Evolutionary conservation across 2,113 vertebrate species (phyloP).

Genomic region (Nibea albiflora): DNA sequence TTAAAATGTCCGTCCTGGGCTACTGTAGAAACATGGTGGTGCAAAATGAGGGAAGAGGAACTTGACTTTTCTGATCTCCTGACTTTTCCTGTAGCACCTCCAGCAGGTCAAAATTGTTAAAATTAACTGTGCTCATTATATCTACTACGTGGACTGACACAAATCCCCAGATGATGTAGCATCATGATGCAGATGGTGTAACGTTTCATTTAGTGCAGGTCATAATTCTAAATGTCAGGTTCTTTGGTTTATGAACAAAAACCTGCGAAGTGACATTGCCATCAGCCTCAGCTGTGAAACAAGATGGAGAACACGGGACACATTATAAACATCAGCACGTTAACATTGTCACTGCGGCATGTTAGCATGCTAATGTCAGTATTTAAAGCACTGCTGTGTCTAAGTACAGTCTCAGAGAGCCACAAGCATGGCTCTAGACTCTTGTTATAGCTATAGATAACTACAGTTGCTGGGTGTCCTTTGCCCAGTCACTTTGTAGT

Average conservation of each 20-base stretch:
- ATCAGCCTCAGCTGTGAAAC: not conserved
- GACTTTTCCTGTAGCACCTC: not conserved
- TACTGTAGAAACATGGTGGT: too few species aligned
- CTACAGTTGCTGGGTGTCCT: too few species aligned
- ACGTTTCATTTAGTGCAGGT: not conserved
- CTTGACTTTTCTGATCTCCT: not conserved
- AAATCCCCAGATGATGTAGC: not conserved
- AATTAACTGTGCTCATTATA: not conserved
- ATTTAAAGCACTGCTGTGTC: not conserved
- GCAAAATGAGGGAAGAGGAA: too few species aligned
- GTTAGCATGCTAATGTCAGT: not conserved
- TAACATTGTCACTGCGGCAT: too few species aligned
- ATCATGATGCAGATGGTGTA: not conserved
- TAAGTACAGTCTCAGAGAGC: not conserved
- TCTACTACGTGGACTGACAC: not conserved
- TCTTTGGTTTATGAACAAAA: not conserved
- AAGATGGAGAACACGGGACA: not conserved
- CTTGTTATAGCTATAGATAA: not conserved
- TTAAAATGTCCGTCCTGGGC: too few species aligned
- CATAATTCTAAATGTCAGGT: not conserved
- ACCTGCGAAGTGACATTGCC: not conserved
- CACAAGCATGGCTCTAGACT: not conserved
- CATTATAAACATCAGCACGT: not conserved
- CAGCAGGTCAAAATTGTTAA: not conserved
- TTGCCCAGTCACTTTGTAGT: not conserved